phyloP scores from a whole-genome alignment of 2,113 vertebrate species.

The Erpornis zantholeuca region DNA sequence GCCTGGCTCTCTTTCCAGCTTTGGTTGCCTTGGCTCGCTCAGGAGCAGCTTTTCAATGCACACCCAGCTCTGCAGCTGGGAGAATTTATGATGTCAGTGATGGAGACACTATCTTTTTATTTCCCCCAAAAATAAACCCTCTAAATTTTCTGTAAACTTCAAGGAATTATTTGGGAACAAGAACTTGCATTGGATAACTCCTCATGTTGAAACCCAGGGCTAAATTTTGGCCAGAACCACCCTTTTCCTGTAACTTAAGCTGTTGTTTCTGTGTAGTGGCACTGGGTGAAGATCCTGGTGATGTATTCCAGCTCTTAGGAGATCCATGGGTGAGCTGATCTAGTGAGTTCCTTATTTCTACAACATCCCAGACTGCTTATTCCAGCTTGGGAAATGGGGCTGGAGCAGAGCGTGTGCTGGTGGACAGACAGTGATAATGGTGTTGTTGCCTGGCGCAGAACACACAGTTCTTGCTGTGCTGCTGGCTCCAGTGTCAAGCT shows the following conservation, averaged over 20 bases:
- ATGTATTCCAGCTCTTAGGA: neutral
- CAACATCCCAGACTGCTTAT: neutral
- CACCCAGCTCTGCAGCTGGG: neutral
- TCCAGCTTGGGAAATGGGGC: neutral
- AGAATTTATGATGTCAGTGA: neutral
- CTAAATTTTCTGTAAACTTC: neutral
- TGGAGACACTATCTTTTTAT: neutral
- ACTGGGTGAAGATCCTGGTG: neutral
- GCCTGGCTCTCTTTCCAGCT: neutral
- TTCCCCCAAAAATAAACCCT: neutral
- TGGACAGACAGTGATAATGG: neutral
- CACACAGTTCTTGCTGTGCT: neutral
- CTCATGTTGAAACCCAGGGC: neutral
- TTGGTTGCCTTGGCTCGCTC: neutral
- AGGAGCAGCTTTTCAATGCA: neutral
- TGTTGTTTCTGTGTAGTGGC: neutral
- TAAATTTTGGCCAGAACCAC: neutral
- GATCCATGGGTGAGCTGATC: neutral
- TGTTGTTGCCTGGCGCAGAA: neutral
- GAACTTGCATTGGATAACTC: neutral
- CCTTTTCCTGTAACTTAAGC: slow-evolving; percentile 21
- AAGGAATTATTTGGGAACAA: neutral
- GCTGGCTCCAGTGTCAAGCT: neutral
- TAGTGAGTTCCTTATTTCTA: neutral
- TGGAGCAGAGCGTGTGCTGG: neutral